Conservation (phyloP, 1,140 invertebrate species). For the Cydia pomonella region DNA sequence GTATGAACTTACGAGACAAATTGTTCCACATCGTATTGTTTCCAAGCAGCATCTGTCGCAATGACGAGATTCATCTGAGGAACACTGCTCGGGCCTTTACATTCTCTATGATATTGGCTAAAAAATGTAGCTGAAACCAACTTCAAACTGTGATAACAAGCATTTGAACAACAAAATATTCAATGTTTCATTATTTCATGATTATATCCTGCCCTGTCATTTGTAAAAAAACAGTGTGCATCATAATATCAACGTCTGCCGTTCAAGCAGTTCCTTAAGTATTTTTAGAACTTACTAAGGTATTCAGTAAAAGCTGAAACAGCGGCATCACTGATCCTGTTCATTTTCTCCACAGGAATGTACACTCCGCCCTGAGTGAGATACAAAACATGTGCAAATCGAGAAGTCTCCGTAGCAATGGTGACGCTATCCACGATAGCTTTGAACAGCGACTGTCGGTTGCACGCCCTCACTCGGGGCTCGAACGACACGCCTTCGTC, state of each 20-base stretch:
- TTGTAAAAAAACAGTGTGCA: too few species aligned
- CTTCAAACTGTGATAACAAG: not conserved
- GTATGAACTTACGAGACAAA: constrained; percentile 79
- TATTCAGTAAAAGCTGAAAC: constrained; percentile 70
- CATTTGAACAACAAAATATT: too few species aligned
- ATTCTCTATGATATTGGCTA: constrained; percentile 62
- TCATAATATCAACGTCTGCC: too few species aligned
- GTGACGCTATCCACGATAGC: constrained; percentile 65
- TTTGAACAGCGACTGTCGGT: constrained; percentile 77
- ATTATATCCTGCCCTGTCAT: too few species aligned
- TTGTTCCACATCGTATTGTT: constrained; percentile 76
- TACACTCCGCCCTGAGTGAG: constrained; percentile 70
- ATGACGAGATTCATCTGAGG: constrained; percentile 76
- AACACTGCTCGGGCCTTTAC: constrained; percentile 55
- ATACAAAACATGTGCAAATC: constrained; percentile 71
- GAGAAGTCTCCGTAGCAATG: constrained; percentile 65
- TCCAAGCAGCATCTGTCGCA: constrained; percentile 80
- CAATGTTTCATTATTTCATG: too few species aligned
- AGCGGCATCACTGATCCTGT: constrained; percentile 65
- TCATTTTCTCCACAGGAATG: constrained; percentile 66
- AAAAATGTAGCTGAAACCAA: constrained; percentile 57
- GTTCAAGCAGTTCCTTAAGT: too few species aligned
- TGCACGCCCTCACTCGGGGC: constrained; percentile 80
- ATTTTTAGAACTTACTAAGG: constrained; percentile 63
- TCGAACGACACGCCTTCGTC: constrained; percentile 82